Conservation (phyloP, 2,888 invertebrate genomes). For the Lapara coniferarum region DNA sequence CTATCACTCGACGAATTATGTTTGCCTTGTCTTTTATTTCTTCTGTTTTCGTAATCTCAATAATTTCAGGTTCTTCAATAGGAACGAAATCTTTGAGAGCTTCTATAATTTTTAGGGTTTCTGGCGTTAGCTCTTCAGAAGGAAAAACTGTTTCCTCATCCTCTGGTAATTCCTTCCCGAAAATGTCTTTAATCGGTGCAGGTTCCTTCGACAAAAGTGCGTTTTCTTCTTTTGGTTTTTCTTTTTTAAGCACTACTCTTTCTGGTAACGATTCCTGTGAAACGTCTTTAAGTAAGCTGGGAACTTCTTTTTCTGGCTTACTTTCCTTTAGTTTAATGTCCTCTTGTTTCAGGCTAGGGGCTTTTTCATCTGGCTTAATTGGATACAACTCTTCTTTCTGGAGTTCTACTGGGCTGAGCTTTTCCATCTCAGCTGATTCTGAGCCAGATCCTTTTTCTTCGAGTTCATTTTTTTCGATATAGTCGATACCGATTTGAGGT, state of each 20-base stretch:
- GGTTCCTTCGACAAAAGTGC: not conserved
- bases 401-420: too few species aligned
- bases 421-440: too few species aligned
- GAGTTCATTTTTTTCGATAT: not conserved
- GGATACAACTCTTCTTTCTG: slow-evolving; percentile 33
- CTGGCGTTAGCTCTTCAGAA: not conserved
- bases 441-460: not conserved
- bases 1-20: slow-evolving; percentile 44
- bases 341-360: not conserved
- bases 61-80: slow-evolving; percentile 25
- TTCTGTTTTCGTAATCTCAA: slow-evolving; percentile 41
- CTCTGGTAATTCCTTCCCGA: not conserved
- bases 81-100: slow-evolving; percentile 40
- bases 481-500: not conserved
- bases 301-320: slow-evolving; percentile 23
- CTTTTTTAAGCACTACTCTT: not conserved
- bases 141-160: not conserved
- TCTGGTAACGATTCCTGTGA: not conserved
- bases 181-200: not conserved
- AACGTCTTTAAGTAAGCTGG: slow-evolving; percentile 13
- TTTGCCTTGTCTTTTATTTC: slow-evolving; percentile 45
- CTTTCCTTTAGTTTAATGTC: not conserved
- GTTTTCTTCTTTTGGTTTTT: slow-evolving; percentile 12
- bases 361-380: slow-evolving; percentile 26
- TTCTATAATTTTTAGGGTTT: slow-evolving; percentile 35